phyloP scores from a whole-genome alignment of 1,140 invertebrate genomes.

The Metopolophium dirhodum region DNA sequence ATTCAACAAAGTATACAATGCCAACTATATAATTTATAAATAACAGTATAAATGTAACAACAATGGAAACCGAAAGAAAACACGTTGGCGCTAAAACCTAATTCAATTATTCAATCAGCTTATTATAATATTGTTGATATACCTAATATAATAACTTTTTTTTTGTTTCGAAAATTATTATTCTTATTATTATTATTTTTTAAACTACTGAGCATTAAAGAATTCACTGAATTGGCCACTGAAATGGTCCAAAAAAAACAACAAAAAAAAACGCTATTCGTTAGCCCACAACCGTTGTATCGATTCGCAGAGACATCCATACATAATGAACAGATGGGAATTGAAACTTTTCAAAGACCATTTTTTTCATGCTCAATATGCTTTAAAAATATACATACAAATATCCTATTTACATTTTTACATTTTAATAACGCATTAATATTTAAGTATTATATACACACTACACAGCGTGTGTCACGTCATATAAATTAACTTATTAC shows the following conservation, averaged over 20 bases:
- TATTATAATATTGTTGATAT: not conserved
- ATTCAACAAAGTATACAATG: conserved; percentile 22
- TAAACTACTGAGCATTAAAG: not conserved
- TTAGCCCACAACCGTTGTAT: not conserved
- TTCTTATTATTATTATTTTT: not conserved
- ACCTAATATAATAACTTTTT: not conserved
- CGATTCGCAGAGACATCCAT: not conserved
- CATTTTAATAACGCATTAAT: not conserved
- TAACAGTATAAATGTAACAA: not conserved
- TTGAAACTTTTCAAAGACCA: not conserved
- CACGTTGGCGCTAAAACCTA: not conserved
- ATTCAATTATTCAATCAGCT: not conserved
- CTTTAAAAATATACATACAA: not conserved
- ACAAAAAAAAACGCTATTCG: not conserved
- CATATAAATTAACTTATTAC: not conserved
- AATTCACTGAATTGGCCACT: not conserved
- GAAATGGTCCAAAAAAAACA: not conserved
- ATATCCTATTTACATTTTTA: not conserved
- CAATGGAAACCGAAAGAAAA: not conserved
- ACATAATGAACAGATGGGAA: not conserved
- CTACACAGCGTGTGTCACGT: not conserved
- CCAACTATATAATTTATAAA: not conserved
- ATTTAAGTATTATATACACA: not conserved
- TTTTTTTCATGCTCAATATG: not conserved
- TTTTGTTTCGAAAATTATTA: not conserved